Conservation (phyloP, 2,113 vertebrate species). For the Lutjanus erythropterus region DNA sequence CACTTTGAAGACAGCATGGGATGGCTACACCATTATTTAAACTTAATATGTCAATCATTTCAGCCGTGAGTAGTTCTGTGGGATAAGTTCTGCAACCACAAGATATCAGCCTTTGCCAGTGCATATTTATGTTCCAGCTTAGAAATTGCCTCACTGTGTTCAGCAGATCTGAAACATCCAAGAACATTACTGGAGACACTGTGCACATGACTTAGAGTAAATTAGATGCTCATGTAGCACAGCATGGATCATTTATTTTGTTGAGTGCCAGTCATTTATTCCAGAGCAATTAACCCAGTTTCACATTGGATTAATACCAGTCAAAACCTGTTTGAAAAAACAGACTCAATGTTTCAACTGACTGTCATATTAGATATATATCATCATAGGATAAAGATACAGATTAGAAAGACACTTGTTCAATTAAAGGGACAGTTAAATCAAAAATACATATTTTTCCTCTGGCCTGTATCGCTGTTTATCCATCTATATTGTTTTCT, state of each 20-base stretch:
- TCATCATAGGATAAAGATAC: constrained; percentile 4
- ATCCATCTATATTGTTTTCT: too few relatives aligned
- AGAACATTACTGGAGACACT: constrained; percentile 27
- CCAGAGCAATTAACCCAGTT: constrained; percentile 3
- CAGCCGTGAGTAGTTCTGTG: constrained; percentile 73
- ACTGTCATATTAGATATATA: neutral
- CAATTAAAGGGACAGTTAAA: too few relatives aligned
- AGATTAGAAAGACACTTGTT: neutral
- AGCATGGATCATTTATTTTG: constrained; percentile 17
- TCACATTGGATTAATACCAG: constrained; percentile 1
- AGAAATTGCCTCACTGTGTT: constrained; percentile 53
- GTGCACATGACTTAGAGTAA: constrained; percentile 5
- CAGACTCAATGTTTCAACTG: neutral
- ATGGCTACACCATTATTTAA: constrained; percentile 79
- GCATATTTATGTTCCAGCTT: constrained; percentile 78
- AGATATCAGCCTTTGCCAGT: constrained; percentile 78
- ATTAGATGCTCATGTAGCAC: constrained; percentile 14
- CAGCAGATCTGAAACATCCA: constrained; percentile 43
- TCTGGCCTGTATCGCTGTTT: too few relatives aligned
- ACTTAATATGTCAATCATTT: constrained; percentile 83
- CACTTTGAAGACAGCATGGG: constrained; percentile 74
- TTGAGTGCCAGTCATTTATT: neutral
- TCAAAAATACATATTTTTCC: too few relatives aligned
- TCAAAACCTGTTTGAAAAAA: neutral
- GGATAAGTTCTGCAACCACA: constrained; percentile 71